Base-by-base conservation (phyloP, 2,888 invertebrate genomes). In the Rhagium mordax region DNA sequence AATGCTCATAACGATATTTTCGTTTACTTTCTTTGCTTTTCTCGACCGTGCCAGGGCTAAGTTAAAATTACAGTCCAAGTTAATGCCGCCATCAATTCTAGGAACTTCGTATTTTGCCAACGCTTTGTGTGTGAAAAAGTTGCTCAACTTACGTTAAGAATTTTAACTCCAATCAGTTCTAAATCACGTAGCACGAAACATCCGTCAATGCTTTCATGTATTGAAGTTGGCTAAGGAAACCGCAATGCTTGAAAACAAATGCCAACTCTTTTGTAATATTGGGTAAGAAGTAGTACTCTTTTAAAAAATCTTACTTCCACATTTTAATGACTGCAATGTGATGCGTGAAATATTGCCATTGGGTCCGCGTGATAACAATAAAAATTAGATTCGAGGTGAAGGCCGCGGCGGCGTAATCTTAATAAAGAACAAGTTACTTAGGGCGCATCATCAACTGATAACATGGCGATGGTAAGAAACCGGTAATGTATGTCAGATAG, bases 401-500 rank as follows among this genome's bases (percentile, higher is more conserved):
- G 64, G n/a, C 27, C 24, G 16, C 13, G 8, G 24, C 47, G 10
- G 4, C 8, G 53, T 41, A 65, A 64, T 64, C 59, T 64, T 64
- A 64, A 65, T 65, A 65, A 65, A 61, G 21, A 15, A 49, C 49
- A 67, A 20, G 18, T 67, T 65, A 48, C 49, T 16, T 57, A 24
- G n/a, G 67, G 16, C 47, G 57, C 51, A 41, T 55, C 41, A 29
- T 57, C 67, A 16, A 18, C 16, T 51, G 57, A 67, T 55, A 57
- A 47, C 51, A 18, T 67, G 66, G 24, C 41, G 67, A 24, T 24
- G 57, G 67, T 57, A 57, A 57, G 57, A 47, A 67, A 67, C 67
- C 67, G 67, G 67, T 67, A 67, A 67, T 67, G 67, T 57, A 15
- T 67, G 67, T 57, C 21, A 21, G 67, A 67, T 67, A 67, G 15